Conservation (phyloP, 2,888 invertebrate species). For the Prosapia bicincta region DNA sequence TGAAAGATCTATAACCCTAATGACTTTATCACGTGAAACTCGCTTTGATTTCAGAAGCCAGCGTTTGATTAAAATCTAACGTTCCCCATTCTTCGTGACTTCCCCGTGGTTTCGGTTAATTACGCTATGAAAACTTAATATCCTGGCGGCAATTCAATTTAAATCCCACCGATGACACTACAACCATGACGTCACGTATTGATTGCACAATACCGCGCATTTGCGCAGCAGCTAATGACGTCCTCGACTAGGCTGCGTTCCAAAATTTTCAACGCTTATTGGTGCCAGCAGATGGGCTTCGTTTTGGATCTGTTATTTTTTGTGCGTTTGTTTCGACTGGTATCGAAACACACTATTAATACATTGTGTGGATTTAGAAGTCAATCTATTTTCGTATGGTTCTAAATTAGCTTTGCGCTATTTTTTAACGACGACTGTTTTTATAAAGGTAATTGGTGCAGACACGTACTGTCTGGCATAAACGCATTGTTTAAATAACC, state of each 20-base stretch:
- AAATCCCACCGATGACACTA: background rate
- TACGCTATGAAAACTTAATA: background rate
- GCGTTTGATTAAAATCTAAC: background rate
- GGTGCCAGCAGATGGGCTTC: background rate
- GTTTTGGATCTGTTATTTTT: background rate
- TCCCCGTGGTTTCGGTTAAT: background rate
- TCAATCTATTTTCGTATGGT: background rate
- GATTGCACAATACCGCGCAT: background rate
- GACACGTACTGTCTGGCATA: too few species aligned
- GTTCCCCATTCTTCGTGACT: background rate
- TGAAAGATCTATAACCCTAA: too few species aligned
- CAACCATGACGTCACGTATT: background rate
- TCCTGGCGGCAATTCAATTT: background rate
- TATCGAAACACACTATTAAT: background rate
- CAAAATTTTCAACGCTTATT: background rate
- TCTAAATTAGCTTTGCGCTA: too few species aligned
- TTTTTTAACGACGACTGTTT: too few species aligned
- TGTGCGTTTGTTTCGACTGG: background rate
- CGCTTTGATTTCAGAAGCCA: background rate
- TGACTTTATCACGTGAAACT: too few species aligned
- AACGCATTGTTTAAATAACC: too few species aligned
- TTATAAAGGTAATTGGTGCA: too few species aligned
- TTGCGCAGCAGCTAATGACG: background rate
- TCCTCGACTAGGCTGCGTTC: background rate
- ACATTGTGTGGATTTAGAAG: background rate